Evolutionary conservation across 2,113 vertebrate species (phyloP).

Genomic region (Myanophis thanlyinensis): DNA sequence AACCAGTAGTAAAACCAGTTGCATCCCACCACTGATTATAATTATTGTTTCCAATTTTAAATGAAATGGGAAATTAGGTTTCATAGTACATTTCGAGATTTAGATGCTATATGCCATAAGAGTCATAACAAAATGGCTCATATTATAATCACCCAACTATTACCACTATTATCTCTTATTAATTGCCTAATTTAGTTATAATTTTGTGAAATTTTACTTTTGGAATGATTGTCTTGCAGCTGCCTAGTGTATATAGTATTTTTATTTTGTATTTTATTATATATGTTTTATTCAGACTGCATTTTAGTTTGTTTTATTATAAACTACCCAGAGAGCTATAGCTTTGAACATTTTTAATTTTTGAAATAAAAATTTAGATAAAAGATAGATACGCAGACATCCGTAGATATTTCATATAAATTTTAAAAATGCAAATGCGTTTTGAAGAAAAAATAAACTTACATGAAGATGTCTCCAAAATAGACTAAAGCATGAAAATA

Average conservation of each 20-base stretch:
- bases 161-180: neutral
- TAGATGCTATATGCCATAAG: neutral
- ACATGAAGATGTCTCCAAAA: neutral
- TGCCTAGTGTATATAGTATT: neutral
- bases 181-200: neutral
- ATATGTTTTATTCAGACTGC: neutral
- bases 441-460: neutral
- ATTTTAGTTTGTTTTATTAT: neutral
- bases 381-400: neutral
- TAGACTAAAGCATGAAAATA: neutral
- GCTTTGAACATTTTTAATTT: neutral
- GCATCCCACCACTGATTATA: too few relatives aligned
- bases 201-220: neutral
- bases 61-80: neutral
- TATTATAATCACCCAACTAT: neutral
- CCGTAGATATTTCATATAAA: neutral
- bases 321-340: neutral
- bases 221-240: neutral
- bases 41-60: neutral
- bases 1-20: too few relatives aligned
- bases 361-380: too few relatives aligned
- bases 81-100: neutral
- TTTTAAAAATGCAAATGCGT: neutral
- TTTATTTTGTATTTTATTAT: neutral
- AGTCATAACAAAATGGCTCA: neutral